Base-by-base conservation (phyloP, 2,113 vertebrate species). In the Pao palembangensis region DNA sequence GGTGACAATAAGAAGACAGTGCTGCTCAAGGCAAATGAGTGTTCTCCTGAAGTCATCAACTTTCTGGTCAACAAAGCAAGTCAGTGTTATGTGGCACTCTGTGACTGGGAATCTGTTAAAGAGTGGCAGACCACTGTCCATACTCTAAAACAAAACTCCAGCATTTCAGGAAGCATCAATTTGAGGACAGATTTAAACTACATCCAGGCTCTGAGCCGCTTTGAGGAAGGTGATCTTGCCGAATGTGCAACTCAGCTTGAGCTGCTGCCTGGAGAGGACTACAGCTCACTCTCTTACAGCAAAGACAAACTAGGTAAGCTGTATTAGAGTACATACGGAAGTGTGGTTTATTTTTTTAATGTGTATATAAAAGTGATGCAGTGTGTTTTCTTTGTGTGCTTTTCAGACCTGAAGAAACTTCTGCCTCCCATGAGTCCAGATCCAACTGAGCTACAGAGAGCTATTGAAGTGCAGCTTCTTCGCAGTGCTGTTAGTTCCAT, bases 101-200 rank as follows among this genome's bases (percentile, higher is more conserved):
- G 94, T 0, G 97, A 99, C 59, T 99, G 97, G 97, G 18, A 92
- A 47, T 93, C 95, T 0, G 94, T 98, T 1, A 95, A 96, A 73
- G 95, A 98, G 78, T 99, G 97, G 97, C 97, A 98, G 77, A 90
- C 89, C 59, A 92, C 91, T 8, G 87, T 95, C 73, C 86, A 92
- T 0, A 80, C 90, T 10, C 77, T 99, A 63, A 98, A 98, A 73
- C 97, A 98, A 81, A 94, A 87, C 58, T 87, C 91, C 25, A 90
- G 87, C 64, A 93, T 86, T 50, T 92, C 93, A 14, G 88, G 74
- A 42, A 73, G 88, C 51, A 91, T 98, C 78, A 94, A 84, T 68
- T 88, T 99, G 28, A 98, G 94, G 80, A 92, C 94, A 0, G 97
- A 99, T 62, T 94, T 98, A 79, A 98, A 99, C 89, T 99, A 98